Conservation (phyloP, 2,113 vertebrate species). For the Romanogobio albipinnatus region DNA sequence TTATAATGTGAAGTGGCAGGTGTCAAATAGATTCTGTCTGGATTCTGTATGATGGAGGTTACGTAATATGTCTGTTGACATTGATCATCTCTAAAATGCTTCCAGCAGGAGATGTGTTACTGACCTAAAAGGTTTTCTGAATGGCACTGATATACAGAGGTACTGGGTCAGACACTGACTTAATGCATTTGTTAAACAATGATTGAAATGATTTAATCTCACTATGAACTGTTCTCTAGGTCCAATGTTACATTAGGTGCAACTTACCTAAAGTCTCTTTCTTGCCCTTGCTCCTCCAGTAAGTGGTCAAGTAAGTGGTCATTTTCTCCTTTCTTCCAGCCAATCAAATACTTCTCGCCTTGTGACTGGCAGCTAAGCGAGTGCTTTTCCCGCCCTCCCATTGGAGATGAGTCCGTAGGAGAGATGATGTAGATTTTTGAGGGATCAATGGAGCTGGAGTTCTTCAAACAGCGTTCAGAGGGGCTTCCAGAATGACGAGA, state of each 20-base stretch:
- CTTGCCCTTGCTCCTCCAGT: conserved; percentile 76
- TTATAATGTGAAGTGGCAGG: conserved; percentile 49
- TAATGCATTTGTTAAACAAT: background rate
- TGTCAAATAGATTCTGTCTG: conserved; percentile 60
- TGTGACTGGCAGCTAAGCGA: conserved; percentile 75
- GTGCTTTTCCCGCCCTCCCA: conserved; percentile 69
- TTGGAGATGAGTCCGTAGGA: conserved; percentile 64
- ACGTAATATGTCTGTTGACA: conserved; percentile 37
- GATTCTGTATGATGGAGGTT: conserved; percentile 52
- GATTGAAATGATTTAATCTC: background rate
- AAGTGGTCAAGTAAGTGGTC: conserved; percentile 79
- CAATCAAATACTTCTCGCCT: conserved; percentile 79
- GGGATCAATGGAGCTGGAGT: conserved; percentile 78
- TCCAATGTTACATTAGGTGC: background rate
- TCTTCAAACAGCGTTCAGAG: conserved; percentile 77
- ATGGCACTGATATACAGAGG: conserved; percentile 14
- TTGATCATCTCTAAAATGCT: conserved; percentile 5
- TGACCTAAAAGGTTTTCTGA: background rate
- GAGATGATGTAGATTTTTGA: conserved; percentile 84
- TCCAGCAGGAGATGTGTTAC: conserved; percentile 1
- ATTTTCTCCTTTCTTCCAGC: conserved; percentile 83
- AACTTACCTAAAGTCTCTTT: conserved; percentile 69
- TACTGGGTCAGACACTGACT: background rate
- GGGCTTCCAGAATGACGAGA: conserved; percentile 86
- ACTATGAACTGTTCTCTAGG: background rate